Conservation (phyloP, 2,113 vertebrate genomes). For the Leucopsar rothschildi region DNA sequence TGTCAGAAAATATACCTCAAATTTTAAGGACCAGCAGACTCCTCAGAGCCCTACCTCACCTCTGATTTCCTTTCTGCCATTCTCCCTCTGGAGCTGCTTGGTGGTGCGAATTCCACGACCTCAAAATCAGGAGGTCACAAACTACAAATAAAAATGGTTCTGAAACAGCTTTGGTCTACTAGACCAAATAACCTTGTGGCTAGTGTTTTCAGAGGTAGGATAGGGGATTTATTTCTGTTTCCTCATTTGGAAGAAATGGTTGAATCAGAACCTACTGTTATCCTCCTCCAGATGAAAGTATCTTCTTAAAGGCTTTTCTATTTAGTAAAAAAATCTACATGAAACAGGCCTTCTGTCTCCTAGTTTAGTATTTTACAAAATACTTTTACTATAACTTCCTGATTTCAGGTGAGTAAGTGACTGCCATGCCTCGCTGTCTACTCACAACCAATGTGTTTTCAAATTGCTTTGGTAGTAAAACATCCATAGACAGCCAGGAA, state of each 20-base stretch:
- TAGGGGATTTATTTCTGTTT: background rate
- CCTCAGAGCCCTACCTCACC: background rate
- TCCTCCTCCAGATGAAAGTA: background rate
- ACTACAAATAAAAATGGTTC: background rate
- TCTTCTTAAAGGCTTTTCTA: background rate
- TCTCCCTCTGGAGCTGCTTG: background rate
- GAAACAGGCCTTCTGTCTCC: background rate
- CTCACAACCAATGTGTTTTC: background rate
- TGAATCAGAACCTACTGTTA: background rate
- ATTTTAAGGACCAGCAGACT: background rate
- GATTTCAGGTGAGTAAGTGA: background rate
- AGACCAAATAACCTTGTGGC: background rate
- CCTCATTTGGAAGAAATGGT: background rate
- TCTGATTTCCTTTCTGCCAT: background rate
- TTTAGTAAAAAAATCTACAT: background rate
- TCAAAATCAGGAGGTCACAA: background rate
- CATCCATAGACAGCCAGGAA: background rate
- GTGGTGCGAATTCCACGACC: rapidly evolving
- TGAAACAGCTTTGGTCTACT: background rate
- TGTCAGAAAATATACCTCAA: background rate
- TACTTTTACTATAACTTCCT: background rate
- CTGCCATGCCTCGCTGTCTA: background rate
- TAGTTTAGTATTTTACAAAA: background rate
- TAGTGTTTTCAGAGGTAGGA: background rate
- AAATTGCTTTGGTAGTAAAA: background rate